phyloP scores from a whole-genome alignment of 2,888 invertebrate species.

The Hydropsyche betteni region DNA sequence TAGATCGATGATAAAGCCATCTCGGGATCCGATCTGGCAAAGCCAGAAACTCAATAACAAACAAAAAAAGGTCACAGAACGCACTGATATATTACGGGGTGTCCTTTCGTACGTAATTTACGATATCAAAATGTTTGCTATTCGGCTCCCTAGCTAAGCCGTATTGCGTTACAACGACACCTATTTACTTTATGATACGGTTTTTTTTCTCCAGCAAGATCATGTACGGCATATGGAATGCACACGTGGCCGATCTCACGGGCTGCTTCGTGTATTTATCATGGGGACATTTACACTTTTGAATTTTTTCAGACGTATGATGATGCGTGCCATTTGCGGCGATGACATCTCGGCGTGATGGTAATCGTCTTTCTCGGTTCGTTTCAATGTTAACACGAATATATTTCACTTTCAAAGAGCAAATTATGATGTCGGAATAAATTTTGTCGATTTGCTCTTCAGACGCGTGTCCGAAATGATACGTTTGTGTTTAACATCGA shows the following conservation, averaged over 20 bases:
- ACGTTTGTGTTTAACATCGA: too few species aligned
- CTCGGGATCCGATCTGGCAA: too few species aligned
- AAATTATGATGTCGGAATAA: not conserved
- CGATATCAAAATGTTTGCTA: constrained; percentile 9
- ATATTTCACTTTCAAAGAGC: not conserved
- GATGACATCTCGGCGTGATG: constrained; percentile 41
- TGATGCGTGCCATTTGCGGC: constrained; percentile 38
- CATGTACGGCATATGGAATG: not conserved
- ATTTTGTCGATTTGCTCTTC: too few species aligned
- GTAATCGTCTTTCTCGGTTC: constrained; percentile 34
- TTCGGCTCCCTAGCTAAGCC: constrained; percentile 21
- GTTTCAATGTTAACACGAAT: not conserved
- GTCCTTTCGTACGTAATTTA: constrained; percentile 4
- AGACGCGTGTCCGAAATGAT: too few species aligned
- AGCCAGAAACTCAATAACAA: too few species aligned
- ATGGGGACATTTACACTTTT: constrained; percentile 40
- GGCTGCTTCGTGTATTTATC: constrained; percentile 34
- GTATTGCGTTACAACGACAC: constrained; percentile 9
- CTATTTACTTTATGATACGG: constrained; percentile 23
- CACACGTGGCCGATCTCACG: constrained; percentile 37
- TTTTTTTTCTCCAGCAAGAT: constrained; percentile 2
- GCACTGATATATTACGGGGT: too few species aligned
- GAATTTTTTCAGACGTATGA: constrained; percentile 28
- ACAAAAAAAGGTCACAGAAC: too few species aligned
- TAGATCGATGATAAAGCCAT: too few species aligned